A percentile compares a stretch with the other conserved stretches of the same genome.
These are phyloP conservation scores for Myiopsitta monachus DNA, from an alignment of 2,113 vertebrate genomes.

Conservation along the genomic window DNA sequence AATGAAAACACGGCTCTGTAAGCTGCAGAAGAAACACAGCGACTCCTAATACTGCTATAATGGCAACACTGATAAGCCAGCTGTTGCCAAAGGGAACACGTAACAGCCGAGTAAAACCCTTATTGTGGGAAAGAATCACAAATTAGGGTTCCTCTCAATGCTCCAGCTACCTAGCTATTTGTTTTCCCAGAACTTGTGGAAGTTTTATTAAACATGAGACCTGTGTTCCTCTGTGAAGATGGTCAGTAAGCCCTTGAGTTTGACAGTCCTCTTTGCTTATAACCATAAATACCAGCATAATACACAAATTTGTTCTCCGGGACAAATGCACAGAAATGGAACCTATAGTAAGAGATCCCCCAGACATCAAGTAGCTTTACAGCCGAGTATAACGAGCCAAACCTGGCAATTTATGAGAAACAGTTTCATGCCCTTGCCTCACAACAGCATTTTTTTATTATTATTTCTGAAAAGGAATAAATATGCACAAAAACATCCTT, in stretches of 20 bases:
- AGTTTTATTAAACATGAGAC: accelerated
- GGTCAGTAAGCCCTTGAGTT: accelerated
- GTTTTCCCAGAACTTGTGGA: neutral
- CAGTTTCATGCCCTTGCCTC: accelerated
- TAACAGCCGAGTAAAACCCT: neutral
- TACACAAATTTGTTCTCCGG: accelerated
- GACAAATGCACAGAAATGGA: accelerated
- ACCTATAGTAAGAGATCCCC: neutral
- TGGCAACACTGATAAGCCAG: neutral
- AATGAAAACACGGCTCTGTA: neutral
- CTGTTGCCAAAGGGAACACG: accelerated
- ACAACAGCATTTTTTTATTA: neutral
- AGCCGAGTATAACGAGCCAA: too few relatives aligned
- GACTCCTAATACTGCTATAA: neutral
- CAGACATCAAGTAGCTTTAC: neutral
- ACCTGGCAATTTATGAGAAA: accelerated
- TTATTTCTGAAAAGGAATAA: neutral
- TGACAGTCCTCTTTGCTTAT: neutral
- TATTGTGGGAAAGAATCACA: too few relatives aligned
- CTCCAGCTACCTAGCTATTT: neutral
- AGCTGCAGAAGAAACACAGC: neutral
- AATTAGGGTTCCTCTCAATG: neutral
- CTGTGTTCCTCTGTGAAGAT: neutral
- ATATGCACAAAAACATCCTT: accelerated
- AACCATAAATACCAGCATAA: neutral